Evolutionary conservation across 2,113 vertebrate species (phyloP).

Genomic region (Larimichthys crocea): DNA sequence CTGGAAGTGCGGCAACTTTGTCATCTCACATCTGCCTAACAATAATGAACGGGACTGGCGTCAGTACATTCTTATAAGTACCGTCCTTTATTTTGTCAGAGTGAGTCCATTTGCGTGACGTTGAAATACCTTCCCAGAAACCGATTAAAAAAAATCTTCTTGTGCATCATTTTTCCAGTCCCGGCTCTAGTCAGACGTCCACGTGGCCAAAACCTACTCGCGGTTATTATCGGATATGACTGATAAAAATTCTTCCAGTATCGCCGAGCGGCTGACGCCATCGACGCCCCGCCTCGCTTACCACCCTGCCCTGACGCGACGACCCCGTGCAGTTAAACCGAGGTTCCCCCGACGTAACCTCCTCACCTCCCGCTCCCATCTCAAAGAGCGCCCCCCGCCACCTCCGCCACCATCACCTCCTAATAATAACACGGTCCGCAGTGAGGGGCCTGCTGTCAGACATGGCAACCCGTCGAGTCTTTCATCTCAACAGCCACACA

Average conservation of each 20-base stretch:
- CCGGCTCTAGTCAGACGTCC: background rate
- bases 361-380: slow-evolving; percentile 56
- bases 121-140: background rate
- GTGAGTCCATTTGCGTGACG: background rate
- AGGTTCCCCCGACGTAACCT: slow-evolving; percentile 46
- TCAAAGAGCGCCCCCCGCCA: slow-evolving; percentile 55
- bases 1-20: background rate
- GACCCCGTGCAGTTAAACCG: slow-evolving; percentile 51
- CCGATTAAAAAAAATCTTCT: background rate
- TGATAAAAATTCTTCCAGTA: slow-evolving; percentile 9
- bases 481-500: slow-evolving; percentile 70
- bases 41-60: too few species aligned
- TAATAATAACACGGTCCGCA: slow-evolving; percentile 65
- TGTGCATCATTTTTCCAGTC: background rate
- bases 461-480: slow-evolving; percentile 74
- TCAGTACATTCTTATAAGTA: too few species aligned
- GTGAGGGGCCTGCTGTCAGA: slow-evolving; percentile 73
- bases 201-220: slow-evolving; percentile 8
- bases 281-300: background rate
- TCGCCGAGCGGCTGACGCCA: slow-evolving; percentile 17
- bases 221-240: slow-evolving; percentile 21
- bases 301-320: slow-evolving; percentile 36
- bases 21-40: too few species aligned
- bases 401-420: slow-evolving; percentile 58
- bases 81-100: background rate